These are phyloP conservation scores for Chymomyza amoena DNA, from an alignment of 2,888 invertebrate genomes.

Conservation along the genomic window DNA sequence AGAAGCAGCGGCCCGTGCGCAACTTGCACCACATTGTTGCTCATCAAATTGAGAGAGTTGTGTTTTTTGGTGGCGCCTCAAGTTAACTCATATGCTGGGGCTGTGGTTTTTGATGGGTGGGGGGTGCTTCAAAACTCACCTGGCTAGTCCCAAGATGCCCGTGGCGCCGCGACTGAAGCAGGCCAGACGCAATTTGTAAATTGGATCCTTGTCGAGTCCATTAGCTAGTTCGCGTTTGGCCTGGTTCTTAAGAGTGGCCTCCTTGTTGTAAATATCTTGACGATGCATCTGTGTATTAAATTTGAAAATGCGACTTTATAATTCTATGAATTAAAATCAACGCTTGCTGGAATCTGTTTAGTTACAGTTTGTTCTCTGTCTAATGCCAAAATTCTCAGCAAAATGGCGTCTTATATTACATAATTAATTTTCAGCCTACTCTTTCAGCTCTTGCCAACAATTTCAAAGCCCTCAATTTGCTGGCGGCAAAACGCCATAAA, in stretches of 20 bases:
- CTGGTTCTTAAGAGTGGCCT: conserved; percentile 88
- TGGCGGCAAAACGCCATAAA: conserved; percentile 10
- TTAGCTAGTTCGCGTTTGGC: conserved; percentile 84
- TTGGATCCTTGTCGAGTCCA: conserved; percentile 84
- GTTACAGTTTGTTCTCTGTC: too few species aligned
- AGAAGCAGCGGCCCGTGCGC: background rate
- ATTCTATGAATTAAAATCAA: background rate
- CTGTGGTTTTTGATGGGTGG: background rate
- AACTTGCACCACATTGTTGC: background rate
- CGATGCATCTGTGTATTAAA: conserved; percentile 57
- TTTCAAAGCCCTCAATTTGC: conserved; percentile 20
- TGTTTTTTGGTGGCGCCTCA: background rate
- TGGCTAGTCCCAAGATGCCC: conserved; percentile 92
- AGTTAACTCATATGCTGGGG: background rate
- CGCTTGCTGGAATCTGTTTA: background rate
- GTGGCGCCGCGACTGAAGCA: conserved; percentile 92
- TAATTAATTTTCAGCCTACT: background rate
- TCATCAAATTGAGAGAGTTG: background rate
- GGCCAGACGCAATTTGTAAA: conserved; percentile 89
- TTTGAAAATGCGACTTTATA: background rate
- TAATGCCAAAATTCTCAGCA: background rate
- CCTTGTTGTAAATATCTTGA: conserved; percentile 79
- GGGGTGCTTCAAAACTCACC: conserved; percentile 80
- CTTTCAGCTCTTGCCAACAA: background rate
- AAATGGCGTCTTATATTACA: background rate